Base-by-base conservation (phyloP, 1,140 invertebrate genomes). In the Tetranychus cinnabarinus region DNA sequence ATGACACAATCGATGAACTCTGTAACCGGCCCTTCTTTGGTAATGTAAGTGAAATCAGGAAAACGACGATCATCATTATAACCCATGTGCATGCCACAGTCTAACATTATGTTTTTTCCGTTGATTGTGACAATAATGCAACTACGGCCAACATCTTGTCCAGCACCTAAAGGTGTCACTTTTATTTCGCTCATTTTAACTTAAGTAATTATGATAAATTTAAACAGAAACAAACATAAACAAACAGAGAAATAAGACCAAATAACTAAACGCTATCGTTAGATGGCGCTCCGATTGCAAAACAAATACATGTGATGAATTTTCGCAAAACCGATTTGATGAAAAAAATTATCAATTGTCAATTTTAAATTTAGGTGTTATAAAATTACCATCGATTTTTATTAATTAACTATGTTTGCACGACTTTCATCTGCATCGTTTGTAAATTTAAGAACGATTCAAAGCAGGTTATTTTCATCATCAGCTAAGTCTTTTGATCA, bases 31-130 rank as follows among this genome's bases (percentile, higher is more conserved):
- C 88, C 90, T 55, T 72, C 81, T 3, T 83, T 81, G 35, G 73
- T 74, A 61, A 99, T 93, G 69, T 91, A 93, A 0, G 87, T 85
- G 70, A 99, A 99, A 75, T 99, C 96, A 0, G 96, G 96, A 75
- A 99, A 99, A 64, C 92, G 78, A 67, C 93, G 78, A 76, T 97
- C 92, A 75, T 99, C 95, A 68, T 95, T 92, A 68, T 85, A 98
- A 6, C 95, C 96, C 96, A 99, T 99, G 71, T 99, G 96, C 95
- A 99, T 99, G 47, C 96, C 96, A 76, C 95, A 99, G 72, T 99
- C 96, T 35, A 99, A 73, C 96, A 99, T 99, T 56, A 99, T 86
- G 75, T 97, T 97, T 75, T 97, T 97, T 13, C 90, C 90, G 55
- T 90, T 92, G 77, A 99, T 91, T 0, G 88, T 84, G 1, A 98